Evolutionary conservation across 2,797 vertebrate species (phyloP), one percentile per base, ranked within the genome.

Genomic region (Siniperca obscura): DNA sequence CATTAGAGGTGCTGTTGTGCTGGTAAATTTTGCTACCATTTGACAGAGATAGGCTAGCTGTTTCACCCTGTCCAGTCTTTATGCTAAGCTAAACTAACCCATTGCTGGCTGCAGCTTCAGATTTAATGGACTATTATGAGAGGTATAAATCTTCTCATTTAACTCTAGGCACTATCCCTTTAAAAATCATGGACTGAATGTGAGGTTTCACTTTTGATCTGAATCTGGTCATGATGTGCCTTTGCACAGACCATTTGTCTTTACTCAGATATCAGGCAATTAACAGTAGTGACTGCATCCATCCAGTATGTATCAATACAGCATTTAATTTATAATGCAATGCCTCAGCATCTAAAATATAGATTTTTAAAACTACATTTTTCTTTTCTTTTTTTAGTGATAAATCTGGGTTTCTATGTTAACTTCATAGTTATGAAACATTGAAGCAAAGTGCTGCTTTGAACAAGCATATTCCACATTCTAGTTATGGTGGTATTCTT

Each of bases 341-440:
- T 52, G 30, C 22, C 34, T 70, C 6, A 12, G 13, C n/a, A 77
- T 74, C 56, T 61, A 64, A 67, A 70, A 42, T 52, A 11, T 42
- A 69, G 14, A 14, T 27, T 76, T 25, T 30, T 57, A 34, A 16
- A 70, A 40, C 25, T 52, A 46, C 1, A 21, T 40, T 13, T 60
- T 16, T 62, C 53, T 3, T 22, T 70, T 8, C 21, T 19, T 21
- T 69, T 30, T 48, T 25, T 0, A 14, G 30, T 10, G 16, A 25
- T 22, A 42, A 4, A 5, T 70, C 30, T 25, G 27, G 12, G 21
- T 57, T 72, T 67, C 21, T 69, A 3, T 53, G 9, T 52, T 34
- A 22, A 30, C 21, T 38, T 59, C 62, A 59, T 55, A 19, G 12
- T 65, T 25, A 59, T 42, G 13, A 74, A 70, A 70, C 50, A 74